A percentile compares a stretch with the other conserved stretches of the same genome.
These are phyloP conservation scores for Araneus ventricosus DNA, from an alignment of 1,140 invertebrate genomes.

Conservation along the genomic window DNA sequence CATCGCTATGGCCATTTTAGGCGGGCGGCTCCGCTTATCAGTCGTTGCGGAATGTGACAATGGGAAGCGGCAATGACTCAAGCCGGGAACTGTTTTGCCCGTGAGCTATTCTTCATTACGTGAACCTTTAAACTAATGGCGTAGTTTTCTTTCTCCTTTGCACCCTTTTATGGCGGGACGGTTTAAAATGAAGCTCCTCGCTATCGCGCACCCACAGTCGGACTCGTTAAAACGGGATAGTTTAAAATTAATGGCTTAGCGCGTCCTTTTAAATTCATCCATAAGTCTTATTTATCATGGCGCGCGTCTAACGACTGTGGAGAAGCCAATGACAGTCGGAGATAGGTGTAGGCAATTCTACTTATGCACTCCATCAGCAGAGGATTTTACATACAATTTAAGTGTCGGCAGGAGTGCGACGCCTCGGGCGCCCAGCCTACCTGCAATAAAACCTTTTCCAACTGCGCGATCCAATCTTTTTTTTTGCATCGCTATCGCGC, in stretches of 20 bases:
- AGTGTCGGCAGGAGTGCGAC: slow-evolving; percentile 31
- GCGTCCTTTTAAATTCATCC: slow-evolving; percentile 75
- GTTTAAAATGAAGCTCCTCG: slow-evolving; percentile 73
- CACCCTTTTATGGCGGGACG: slow-evolving; percentile 71
- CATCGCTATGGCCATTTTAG: slow-evolving; percentile 71
- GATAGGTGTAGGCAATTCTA: slow-evolving; percentile 70
- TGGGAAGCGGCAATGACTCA: slow-evolving; percentile 76
- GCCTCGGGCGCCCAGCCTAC: neutral
- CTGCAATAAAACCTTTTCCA: neutral
- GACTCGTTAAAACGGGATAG: slow-evolving; percentile 76
- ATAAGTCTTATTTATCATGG: slow-evolving; percentile 76
- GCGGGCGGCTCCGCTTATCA: slow-evolving; percentile 70
- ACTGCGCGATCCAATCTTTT: slow-evolving; percentile 13
- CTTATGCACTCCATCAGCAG: slow-evolving; percentile 22
- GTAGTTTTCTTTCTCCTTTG: slow-evolving; percentile 76
- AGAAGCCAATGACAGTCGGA: slow-evolving; percentile 67
- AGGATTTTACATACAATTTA: slow-evolving; percentile 74
- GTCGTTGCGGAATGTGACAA: slow-evolving; percentile 76
- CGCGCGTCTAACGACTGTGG: slow-evolving; percentile 52
- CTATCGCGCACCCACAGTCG: slow-evolving; percentile 68
- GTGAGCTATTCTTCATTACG: slow-evolving; percentile 75
- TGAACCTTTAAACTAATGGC: slow-evolving; percentile 75
- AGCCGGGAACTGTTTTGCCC: slow-evolving; percentile 73
- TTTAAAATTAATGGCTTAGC: slow-evolving; percentile 76
- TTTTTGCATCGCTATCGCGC: neutral